Conservation (phyloP, 1,140 invertebrate genomes). For the Conopomorpha cramerella region DNA sequence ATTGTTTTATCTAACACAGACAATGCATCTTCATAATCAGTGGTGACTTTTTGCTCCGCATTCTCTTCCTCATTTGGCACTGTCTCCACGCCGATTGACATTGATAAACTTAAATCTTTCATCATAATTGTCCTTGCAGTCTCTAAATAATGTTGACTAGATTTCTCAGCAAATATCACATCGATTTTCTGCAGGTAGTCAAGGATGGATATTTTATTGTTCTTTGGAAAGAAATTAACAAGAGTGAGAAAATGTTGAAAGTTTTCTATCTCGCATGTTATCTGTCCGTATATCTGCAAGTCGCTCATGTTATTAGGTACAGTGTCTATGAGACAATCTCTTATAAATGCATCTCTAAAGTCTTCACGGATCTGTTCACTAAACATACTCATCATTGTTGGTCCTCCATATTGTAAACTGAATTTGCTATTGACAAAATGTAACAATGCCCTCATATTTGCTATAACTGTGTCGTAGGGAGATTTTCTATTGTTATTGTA, state of each 20-base stretch:
- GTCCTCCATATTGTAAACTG: conserved; percentile 53
- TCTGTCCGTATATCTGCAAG: conserved; percentile 66
- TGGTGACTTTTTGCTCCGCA: conserved; percentile 1
- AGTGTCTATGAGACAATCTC: conserved; percentile 74
- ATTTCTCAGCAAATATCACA: conserved; percentile 77
- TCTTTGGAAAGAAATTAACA: conserved; percentile 61
- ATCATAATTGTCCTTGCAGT: conserved; percentile 76
- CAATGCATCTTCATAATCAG: conserved; percentile 22
- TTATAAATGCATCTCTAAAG: conserved; percentile 70
- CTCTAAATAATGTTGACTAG: conserved; percentile 73
- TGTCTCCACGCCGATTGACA: conserved; percentile 62
- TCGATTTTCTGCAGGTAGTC: conserved; percentile 80
- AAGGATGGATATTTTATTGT: conserved; percentile 58
- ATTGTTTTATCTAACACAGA: conserved; percentile 35
- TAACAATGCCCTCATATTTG: conserved; percentile 65
- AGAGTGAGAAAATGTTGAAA: conserved; percentile 70
- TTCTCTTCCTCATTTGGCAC: conserved; percentile 23
- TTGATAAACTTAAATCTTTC: conserved; percentile 79
- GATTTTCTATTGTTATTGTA: conserved; percentile 45
- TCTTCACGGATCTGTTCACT: conserved; percentile 65
- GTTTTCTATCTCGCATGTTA: conserved; percentile 66
- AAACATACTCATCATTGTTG: conserved; percentile 66
- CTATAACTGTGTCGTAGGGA: conserved; percentile 63
- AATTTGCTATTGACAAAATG: conserved; percentile 65
- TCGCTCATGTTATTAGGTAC: conserved; percentile 76